Conservation (phyloP, 1,140 invertebrate species). For the Drosophila hydei region DNA sequence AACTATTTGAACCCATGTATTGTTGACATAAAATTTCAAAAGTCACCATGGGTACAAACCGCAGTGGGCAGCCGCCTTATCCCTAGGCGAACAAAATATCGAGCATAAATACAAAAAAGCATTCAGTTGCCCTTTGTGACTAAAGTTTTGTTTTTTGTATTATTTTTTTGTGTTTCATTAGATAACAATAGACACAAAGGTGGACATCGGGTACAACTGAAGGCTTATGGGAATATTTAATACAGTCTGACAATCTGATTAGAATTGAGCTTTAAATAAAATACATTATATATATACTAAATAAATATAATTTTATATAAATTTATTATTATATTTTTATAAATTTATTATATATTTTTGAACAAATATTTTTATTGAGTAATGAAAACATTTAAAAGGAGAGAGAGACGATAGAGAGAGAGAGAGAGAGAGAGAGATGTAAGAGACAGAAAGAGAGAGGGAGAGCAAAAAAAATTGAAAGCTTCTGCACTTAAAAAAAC, state of each 20-base stretch:
- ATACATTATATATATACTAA: no score
- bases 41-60: slow-evolving; percentile 29
- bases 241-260: background rate
- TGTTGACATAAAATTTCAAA: slow-evolving; percentile 27
- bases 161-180: slow-evolving; percentile 17
- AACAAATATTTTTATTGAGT: no score
- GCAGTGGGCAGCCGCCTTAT: slow-evolving; percentile 12
- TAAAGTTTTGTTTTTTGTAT: slow-evolving; percentile 21
- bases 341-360: no score
- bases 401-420: no score
- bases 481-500: no score
- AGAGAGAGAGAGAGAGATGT: no score
- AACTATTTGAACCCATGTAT: slow-evolving; percentile 22
- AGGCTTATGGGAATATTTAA: background rate
- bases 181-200: slow-evolving; percentile 3
- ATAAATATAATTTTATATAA: no score
- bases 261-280: no score
- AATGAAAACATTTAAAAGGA: no score
- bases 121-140: slow-evolving; percentile 34
- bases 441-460: no score
- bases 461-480: no score
- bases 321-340: no score
- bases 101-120: slow-evolving; percentile 25
- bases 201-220: background rate
- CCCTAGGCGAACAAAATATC: slow-evolving; percentile 10